phyloP scores from a whole-genome alignment of 2,113 vertebrate genomes.

The Podarcis raffonei region DNA sequence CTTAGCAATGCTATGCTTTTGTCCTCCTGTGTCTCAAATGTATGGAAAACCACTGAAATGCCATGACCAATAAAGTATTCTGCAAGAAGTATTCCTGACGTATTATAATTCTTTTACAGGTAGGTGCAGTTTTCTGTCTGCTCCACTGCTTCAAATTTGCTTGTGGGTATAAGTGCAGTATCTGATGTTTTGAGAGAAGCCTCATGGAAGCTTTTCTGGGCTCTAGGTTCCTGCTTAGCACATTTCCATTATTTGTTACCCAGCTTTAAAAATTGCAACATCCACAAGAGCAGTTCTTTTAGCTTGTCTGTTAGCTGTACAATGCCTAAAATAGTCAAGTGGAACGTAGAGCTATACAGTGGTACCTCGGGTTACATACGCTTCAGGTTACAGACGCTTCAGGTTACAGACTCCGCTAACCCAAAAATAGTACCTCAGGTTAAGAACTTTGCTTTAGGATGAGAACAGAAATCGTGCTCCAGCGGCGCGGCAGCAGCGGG shows the following conservation, averaged over 20 bases:
- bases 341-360: neutral
- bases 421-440: no score
- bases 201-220: constrained; percentile 42
- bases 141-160: neutral
- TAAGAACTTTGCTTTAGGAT: no score
- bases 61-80: constrained; percentile 31
- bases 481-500: no score
- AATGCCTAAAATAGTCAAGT: constrained; percentile 19
- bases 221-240: constrained; percentile 34
- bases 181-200: constrained; percentile 37
- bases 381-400: no score
- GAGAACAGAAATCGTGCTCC: no score
- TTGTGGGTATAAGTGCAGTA: constrained; percentile 19
- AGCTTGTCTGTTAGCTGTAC: neutral
- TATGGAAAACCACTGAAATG: constrained; percentile 16
- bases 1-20: constrained; percentile 16
- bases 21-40: neutral
- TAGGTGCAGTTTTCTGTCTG: constrained; percentile 22
- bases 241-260: constrained; percentile 23
- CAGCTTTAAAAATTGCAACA: constrained; percentile 22
- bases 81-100: constrained; percentile 30
- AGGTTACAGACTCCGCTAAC: no score
- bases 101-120: constrained; percentile 20
- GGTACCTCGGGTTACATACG: no score
- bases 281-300: constrained; percentile 33